A percentile compares a stretch with the other conserved stretches of the same genome.
These are phyloP conservation scores for Passer domesticus DNA, from an alignment of 2,113 vertebrate genomes.

Conservation along the genomic window DNA sequence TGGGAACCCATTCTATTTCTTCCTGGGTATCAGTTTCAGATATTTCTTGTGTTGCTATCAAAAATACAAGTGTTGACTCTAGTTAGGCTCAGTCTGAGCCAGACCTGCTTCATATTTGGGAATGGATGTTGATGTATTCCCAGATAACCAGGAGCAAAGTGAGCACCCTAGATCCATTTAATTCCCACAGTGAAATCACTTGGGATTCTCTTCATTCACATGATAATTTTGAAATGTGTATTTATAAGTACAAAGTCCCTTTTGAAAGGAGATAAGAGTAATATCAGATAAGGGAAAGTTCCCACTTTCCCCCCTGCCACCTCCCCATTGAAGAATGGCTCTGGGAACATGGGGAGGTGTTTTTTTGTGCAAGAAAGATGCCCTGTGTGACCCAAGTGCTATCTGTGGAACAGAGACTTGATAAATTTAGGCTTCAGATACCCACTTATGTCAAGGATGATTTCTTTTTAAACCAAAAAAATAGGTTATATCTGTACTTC, in stretches of 20 bases:
- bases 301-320: not conserved
- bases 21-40: not conserved
- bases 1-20: not conserved
- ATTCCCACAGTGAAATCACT: not conserved
- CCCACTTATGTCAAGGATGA: not conserved
- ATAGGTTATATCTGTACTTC: not conserved
- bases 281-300: not conserved
- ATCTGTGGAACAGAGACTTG: not conserved
- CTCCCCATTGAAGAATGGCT: not conserved
- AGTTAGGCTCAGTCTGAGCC: not conserved
- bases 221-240: not conserved
- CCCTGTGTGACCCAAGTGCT: not conserved
- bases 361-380: slow-evolving; percentile 30
- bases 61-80: not conserved
- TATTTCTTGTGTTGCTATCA: not conserved
- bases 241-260: slow-evolving; percentile 25
- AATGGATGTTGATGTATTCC: not conserved
- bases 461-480: not conserved
- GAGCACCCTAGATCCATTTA: not conserved
- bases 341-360: not conserved
- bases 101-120: not conserved
- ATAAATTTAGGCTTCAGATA: slow-evolving; percentile 21
- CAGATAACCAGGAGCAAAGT: not conserved
- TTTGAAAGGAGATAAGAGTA: slow-evolving; percentile 4
- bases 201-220: slow-evolving; percentile 22